Evolutionary conservation across 2,113 vertebrate species (phyloP), one percentile per base, ranked within the genome.

Genomic region (Asarcornis scutulata): DNA sequence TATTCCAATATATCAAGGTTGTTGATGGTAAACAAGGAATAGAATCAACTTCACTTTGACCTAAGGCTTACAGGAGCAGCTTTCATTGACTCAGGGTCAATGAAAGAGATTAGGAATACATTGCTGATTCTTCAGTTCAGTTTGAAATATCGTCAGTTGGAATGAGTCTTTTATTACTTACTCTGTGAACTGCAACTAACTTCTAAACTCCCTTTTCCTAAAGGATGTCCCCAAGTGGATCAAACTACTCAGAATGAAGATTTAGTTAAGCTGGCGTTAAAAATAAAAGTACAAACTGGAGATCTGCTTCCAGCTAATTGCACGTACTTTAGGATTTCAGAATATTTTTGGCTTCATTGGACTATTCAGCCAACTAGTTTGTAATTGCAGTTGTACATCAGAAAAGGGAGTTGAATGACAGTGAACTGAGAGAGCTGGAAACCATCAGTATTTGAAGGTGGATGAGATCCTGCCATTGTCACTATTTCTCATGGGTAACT

Each of bases 61-160:
- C 84, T 55, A n/a, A 56, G 13, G 38, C 86, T 88, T 89, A 67
- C 23, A 83, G 26, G 7, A 86, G 64, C 42, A 83, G 29, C 25
- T 78, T 86, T 52, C 55, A 22, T 48, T 78, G 40, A 55, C 27
- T 55, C 44, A 50, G 7, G 4, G 22, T 73, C 44, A 73, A 12
- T 46, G 36, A 80, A 69, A 29, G 11, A 15, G 8, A 91, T 32
- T 53, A 73, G 55, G 44, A 83, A 66, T 53, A 86, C 48, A 96
- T 44, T 6, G 55, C 13, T 53, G 15, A 81, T 89, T 92, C 44
- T 89, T 69, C 55, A 60, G 40, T 91, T 93, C 86, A 81, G 84
- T 87, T 95, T 88, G 60, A 95, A 96, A 85, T 40, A 55, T 60
- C 62, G 23, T 85, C 48, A 75, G 59, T 31, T 91, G 40, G 53